Evolutionary conservation across 2,888 invertebrate genomes (phyloP).

Genomic region (Heteromyza rotundicornis): DNA sequence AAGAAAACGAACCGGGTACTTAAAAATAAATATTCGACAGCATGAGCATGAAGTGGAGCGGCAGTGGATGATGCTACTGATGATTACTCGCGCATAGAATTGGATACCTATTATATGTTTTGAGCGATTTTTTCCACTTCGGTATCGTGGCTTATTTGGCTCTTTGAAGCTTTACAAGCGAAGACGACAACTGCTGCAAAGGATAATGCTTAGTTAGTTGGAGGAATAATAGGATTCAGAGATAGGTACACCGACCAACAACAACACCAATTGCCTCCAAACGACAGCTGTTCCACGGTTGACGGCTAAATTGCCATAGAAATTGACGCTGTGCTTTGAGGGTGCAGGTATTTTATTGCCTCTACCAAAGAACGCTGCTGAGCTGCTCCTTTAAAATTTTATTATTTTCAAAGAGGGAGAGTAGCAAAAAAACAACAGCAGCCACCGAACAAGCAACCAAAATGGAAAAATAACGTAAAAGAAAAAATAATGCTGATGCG

Average conservation of each 20-base stretch:
- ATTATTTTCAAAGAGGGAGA: background rate
- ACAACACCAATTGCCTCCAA: background rate
- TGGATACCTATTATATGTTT: too few relatives aligned
- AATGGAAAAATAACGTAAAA: background rate
- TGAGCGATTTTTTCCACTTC: too few relatives aligned
- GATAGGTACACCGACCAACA: too few relatives aligned
- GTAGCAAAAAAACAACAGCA: background rate
- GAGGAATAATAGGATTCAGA: too few relatives aligned
- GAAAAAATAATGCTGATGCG: background rate
- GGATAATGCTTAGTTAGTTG: background rate
- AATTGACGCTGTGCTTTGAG: background rate
- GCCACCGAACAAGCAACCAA: background rate
- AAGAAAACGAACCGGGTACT: too few relatives aligned
- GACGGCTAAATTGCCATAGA: background rate
- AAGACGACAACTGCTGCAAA: background rate
- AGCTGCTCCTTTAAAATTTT: background rate
- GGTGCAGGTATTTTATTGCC: background rate
- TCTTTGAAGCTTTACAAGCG: too few relatives aligned
- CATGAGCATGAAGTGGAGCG: too few relatives aligned
- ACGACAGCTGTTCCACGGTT: background rate
- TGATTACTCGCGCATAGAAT: too few relatives aligned
- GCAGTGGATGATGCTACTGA: too few relatives aligned
- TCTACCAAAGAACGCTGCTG: background rate
- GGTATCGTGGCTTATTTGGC: too few relatives aligned
- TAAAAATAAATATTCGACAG: too few relatives aligned